Evolutionary conservation across 2,888 invertebrate species (phyloP).

Genomic region (Onthophagus sagittarius): DNA sequence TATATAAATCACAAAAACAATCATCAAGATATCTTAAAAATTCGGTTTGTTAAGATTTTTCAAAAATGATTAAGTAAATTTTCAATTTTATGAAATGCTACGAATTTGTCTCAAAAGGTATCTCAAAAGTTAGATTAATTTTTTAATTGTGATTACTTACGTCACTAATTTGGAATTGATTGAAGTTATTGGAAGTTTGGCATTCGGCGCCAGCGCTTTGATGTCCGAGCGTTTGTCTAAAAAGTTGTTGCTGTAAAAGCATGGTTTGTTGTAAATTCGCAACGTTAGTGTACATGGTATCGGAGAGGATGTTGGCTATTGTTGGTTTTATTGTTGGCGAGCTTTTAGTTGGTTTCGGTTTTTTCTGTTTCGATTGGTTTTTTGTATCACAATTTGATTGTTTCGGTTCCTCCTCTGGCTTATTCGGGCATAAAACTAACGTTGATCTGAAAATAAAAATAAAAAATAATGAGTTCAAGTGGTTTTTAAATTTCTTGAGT

Average conservation of each 20-base stretch:
- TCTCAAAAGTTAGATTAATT: too few relatives aligned
- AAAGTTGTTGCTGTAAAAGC: conserved; percentile 62
- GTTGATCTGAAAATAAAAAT: conserved; percentile 36
- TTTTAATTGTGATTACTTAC: conserved; percentile 7
- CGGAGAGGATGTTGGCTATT: conserved; percentile 47
- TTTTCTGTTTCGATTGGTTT: conserved; percentile 25
- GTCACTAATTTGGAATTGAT: conserved; percentile 37
- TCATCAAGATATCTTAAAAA: too few relatives aligned
- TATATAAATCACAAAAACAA: too few relatives aligned
- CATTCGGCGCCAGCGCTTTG: conserved; percentile 34
- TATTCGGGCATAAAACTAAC: conserved; percentile 38
- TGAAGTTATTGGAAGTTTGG: conserved; percentile 27
- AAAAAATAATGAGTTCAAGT: not conserved
- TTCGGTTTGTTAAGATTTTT: too few relatives aligned
- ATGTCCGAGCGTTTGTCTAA: conserved; percentile 52
- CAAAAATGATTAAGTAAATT: too few relatives aligned
- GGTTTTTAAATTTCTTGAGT: conserved; percentile 23
- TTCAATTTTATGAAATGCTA: too few relatives aligned
- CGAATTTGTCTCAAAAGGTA: too few relatives aligned
- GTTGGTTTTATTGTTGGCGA: conserved; percentile 37
- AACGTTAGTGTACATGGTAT: conserved; percentile 68
- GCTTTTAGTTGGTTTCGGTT: conserved; percentile 39
- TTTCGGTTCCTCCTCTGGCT: conserved; percentile 33
- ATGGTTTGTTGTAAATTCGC: conserved; percentile 68
- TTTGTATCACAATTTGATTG: conserved; percentile 38